Evolutionary conservation across 2,888 invertebrate genomes (phyloP).

Genomic region (Drosophila mercatorum): DNA sequence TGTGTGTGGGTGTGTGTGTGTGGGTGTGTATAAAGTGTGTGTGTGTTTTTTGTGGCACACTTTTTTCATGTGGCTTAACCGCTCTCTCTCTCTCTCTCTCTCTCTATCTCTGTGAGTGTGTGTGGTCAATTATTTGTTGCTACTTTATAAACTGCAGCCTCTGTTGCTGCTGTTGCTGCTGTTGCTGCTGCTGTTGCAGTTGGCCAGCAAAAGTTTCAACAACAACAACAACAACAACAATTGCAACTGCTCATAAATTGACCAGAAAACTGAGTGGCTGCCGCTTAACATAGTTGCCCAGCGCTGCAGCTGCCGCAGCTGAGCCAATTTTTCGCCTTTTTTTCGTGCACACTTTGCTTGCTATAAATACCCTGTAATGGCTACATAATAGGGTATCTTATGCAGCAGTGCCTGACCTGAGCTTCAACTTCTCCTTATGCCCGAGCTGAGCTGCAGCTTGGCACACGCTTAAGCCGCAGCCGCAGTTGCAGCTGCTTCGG

Average conservation of each 20-base stretch:
- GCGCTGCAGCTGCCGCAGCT: constrained; percentile 8
- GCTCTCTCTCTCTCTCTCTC: not conserved
- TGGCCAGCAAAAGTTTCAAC: constrained; percentile 31
- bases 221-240: constrained; percentile 11
- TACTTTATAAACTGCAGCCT: constrained; percentile 67
- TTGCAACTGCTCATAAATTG: constrained; percentile 45
- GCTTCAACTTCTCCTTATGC: not conserved
- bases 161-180: constrained; percentile 12
- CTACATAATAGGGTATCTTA: not conserved
- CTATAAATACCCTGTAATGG: constrained; percentile 15
- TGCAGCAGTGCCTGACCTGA: not conserved
- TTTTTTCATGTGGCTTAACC: constrained; percentile 11
- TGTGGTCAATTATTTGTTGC: constrained; percentile 73
- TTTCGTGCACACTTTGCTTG: not conserved
- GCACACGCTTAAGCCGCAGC: not conserved
- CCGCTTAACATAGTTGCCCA: constrained; percentile 19
- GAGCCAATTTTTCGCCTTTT: not conserved
- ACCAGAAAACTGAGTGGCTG: constrained; percentile 46
- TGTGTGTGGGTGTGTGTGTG: not conserved
- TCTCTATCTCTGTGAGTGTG: constrained; percentile 18
- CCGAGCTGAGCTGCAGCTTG: not conserved
- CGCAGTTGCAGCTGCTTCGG: not conserved
- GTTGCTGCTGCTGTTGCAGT: constrained; percentile 8
- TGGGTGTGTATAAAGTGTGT: not conserved
- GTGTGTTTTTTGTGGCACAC: constrained; percentile 26